phyloP scores from a whole-genome alignment of 37 sponge, comb jelly and placozoan species.

The Aphrocallistes beatrix region DNA sequence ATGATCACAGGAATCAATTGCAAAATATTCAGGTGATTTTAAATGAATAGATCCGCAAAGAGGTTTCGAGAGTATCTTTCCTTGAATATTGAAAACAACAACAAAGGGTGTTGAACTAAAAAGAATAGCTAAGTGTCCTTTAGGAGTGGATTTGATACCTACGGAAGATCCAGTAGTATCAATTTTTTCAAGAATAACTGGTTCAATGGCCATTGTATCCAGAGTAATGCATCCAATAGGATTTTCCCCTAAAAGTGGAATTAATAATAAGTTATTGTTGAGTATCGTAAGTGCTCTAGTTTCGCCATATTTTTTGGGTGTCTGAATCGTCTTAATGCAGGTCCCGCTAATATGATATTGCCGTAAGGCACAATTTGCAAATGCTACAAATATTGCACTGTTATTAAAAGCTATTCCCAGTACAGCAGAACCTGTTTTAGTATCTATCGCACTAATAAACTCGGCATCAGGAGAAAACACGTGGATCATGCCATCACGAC shows the following conservation, averaged over 20 bases:
- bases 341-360: no score
- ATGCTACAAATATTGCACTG: background rate
- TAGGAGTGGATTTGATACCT: background rate
- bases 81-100: background rate
- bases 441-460: background rate
- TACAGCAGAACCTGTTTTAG: background rate
- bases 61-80: background rate
- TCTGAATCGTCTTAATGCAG: no score
- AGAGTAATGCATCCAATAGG: no score
- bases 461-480: background rate
- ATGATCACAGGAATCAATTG: background rate
- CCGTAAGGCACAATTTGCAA: no score
- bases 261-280: no score
- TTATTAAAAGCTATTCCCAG: background rate
- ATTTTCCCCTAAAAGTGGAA: no score
- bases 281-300: no score
- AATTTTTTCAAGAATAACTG: no score
- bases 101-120: background rate
- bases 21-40: background rate
- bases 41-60: background rate
- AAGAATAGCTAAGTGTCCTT: background rate
- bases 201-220: no score
- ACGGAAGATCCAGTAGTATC: no score
- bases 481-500: background rate
- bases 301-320: no score